These are phyloP conservation scores for Natrix natrix DNA, from an alignment of 2,797 vertebrate species.

Conservation along the genomic window DNA sequence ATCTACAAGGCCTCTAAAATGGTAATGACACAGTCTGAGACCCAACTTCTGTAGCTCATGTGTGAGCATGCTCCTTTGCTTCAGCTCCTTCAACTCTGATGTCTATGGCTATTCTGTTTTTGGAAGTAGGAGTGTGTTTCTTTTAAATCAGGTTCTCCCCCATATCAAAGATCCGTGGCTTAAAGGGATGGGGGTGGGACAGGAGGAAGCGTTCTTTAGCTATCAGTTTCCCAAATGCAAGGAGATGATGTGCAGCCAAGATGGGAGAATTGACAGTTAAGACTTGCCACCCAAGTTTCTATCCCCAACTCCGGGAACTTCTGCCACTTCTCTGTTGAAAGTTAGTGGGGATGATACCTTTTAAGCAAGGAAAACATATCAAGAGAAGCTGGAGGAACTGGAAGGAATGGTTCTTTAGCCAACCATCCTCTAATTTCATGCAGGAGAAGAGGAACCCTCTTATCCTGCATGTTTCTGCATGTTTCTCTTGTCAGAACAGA, in stretches of 20 bases:
- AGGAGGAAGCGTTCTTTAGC: background rate
- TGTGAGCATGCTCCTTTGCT: background rate
- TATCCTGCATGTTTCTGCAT: background rate
- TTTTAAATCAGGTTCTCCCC: background rate
- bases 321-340: background rate
- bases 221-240: background rate
- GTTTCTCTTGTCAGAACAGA: background rate
- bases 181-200: background rate
- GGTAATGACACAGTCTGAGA: background rate
- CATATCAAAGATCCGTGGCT: background rate
- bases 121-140: background rate
- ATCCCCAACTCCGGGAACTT: background rate
- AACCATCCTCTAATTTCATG: background rate
- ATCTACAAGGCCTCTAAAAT: background rate
- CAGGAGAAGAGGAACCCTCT: background rate
- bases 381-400: background rate
- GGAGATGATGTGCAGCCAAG: background rate
- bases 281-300: background rate
- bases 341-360: background rate
- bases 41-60: background rate
- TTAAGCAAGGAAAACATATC: background rate
- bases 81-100: background rate
- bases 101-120: background rate
- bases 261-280: background rate
- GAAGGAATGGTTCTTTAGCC: background rate